phyloP scores from a whole-genome alignment of 2,113 vertebrate species.

The Stigmatopora argus region DNA sequence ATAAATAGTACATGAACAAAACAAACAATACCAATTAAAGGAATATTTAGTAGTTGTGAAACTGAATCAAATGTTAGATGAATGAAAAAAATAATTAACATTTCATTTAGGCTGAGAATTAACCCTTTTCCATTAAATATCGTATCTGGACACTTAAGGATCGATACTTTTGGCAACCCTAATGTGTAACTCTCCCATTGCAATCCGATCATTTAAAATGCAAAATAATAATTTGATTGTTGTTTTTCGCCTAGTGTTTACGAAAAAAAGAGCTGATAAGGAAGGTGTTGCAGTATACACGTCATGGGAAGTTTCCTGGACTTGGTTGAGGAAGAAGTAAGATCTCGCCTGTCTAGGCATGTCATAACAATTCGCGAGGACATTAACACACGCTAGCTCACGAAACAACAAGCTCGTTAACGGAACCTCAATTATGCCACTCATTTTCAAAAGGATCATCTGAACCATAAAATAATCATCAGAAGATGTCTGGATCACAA shows the following conservation, averaged over 20 bases:
- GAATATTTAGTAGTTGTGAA: too few relatives aligned
- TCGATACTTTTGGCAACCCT: too few relatives aligned
- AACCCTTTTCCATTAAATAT: too few relatives aligned
- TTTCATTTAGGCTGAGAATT: too few relatives aligned
- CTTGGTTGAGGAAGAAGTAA: not conserved
- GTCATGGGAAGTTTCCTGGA: not conserved
- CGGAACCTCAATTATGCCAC: not conserved
- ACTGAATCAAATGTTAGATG: too few relatives aligned
- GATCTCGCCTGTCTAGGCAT: conserved; percentile 26
- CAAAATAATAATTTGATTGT: not conserved
- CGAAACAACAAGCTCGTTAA: not conserved
- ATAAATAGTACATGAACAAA: too few relatives aligned
- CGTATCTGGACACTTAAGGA: too few relatives aligned
- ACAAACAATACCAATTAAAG: too few relatives aligned
- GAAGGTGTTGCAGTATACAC: not conserved
- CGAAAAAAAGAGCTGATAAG: not conserved
- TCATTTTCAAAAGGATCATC: not conserved
- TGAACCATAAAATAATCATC: not conserved
- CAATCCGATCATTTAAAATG: not conserved
- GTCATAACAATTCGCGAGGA: conserved; percentile 50
- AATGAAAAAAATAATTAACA: too few relatives aligned
- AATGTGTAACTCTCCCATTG: too few relatives aligned
- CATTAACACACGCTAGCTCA: conserved; percentile 29
- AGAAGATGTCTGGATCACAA: not conserved
- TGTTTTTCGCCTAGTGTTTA: too few relatives aligned